Conservation (phyloP, 1,140 invertebrate species). For the Drosophila bocki region DNA sequence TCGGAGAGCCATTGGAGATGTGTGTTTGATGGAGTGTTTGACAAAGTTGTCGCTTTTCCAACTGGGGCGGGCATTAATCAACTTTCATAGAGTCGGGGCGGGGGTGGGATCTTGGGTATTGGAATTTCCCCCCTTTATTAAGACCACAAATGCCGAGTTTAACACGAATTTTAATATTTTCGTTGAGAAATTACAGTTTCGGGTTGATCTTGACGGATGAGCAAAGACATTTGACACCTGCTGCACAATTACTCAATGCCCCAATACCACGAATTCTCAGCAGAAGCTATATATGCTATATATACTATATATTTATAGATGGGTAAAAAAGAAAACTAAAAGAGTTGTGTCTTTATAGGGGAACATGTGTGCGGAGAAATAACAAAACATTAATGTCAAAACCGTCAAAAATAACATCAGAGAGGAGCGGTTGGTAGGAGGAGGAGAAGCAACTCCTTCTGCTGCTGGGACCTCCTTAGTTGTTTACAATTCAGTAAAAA, state of each 20-base stretch:
- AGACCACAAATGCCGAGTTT: conserved; percentile 75
- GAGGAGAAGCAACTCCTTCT: background rate
- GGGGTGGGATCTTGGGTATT: conserved; percentile 1
- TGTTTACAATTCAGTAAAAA: conserved; percentile 67
- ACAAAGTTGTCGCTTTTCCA: conserved; percentile 72
- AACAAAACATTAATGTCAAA: conserved; percentile 83
- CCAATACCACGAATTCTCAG: conserved; percentile 64
- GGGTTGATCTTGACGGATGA: conserved; percentile 50
- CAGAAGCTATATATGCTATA: conserved; percentile 24
- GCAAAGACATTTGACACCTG: conserved; percentile 76
- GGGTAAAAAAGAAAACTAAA: conserved; percentile 22
- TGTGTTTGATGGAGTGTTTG: conserved; percentile 81
- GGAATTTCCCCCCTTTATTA: conserved; percentile 53
- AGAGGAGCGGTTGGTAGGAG: conserved; percentile 13
- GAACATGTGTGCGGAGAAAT: conserved; percentile 59
- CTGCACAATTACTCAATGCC: conserved; percentile 78
- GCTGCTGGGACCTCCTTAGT: conserved; percentile 60
- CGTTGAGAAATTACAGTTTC: conserved; percentile 74
- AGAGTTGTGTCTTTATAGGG: conserved; percentile 70
- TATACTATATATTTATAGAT: conserved; percentile 61
- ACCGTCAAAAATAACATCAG: conserved; percentile 72
- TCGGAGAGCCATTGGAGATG: conserved; percentile 58
- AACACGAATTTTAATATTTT: conserved; percentile 77
- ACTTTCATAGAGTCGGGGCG: conserved; percentile 9
- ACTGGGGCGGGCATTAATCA: conserved; percentile 66